A percentile compares a stretch with the other conserved stretches of the same genome.
Conservation (phyloP, 2,888 invertebrate species). For the Ochropleura plecta region DNA sequence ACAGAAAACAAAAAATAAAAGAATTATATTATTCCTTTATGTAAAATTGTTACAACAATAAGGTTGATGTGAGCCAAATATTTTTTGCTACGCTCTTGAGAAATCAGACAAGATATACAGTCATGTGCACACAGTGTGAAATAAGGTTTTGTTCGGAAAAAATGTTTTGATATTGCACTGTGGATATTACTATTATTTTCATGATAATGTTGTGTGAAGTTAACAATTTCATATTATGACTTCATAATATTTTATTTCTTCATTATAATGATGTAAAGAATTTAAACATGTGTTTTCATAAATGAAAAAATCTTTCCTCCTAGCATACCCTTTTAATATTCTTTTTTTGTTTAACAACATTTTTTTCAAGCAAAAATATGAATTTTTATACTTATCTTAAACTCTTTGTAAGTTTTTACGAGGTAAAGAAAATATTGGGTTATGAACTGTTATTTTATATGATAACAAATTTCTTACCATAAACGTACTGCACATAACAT, state of each 20-base stretch:
- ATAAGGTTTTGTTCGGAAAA: conserved; percentile 83
- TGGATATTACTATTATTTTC: conserved; percentile 64
- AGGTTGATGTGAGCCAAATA: conserved; percentile 73
- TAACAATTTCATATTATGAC: conserved; percentile 40
- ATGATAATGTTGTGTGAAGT: conserved; percentile 47
- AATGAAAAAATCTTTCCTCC: background rate
- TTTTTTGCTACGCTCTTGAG: conserved; percentile 80
- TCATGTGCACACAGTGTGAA: conserved; percentile 87
- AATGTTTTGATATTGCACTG: conserved; percentile 75
- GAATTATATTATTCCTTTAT: conserved; percentile 51
- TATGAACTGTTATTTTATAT: background rate
- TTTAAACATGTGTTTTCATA: background rate
- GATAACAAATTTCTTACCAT: background rate
- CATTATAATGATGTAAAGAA: background rate
- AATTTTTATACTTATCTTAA: too few relatives aligned
- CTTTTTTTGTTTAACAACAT: background rate
- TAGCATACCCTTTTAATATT: background rate
- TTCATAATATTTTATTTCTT: background rate
- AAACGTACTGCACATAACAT: background rate
- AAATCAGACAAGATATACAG: conserved; percentile 83
- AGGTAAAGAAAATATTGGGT: background rate
- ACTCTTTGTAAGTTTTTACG: background rate
- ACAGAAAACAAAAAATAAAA: conserved; percentile 48
- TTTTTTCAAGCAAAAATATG: background rate
- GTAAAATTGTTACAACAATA: conserved; percentile 61